These are phyloP conservation scores for Papilio protenor DNA, from an alignment of 2,888 invertebrate species.

Conservation along the genomic window DNA sequence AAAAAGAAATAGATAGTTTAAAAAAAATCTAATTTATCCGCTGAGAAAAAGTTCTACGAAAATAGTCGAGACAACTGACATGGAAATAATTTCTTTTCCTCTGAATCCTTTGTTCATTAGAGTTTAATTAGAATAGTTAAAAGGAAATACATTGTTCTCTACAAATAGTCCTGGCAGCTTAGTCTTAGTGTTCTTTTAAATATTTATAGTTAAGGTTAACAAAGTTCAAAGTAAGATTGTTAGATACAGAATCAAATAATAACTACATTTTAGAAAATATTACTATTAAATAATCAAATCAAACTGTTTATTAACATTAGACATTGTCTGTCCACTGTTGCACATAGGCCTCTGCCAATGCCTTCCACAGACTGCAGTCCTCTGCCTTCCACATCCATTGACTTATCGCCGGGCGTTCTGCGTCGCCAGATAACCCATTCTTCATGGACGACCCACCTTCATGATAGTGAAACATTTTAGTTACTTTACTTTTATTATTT, in stretches of 20 bases:
- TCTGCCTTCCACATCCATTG: too few relatives aligned
- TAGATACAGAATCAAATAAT: neutral
- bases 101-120: slow-evolving; percentile 8
- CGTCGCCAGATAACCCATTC: too few relatives aligned
- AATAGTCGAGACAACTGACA: slow-evolving; percentile 8
- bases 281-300: too few relatives aligned
- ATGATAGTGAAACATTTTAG: too few relatives aligned
- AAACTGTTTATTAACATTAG: too few relatives aligned
- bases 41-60: slow-evolving; percentile 2
- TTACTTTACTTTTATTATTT: neutral
- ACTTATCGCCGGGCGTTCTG: too few relatives aligned
- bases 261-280: neutral
- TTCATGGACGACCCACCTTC: too few relatives aligned
- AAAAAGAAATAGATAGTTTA: slow-evolving; percentile 38
- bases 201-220: neutral
- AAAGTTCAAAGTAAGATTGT: neutral
- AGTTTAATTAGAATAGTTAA: slow-evolving; percentile 14
- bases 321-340: too few relatives aligned
- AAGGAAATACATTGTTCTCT: slow-evolving; percentile 10
- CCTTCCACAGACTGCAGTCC: too few relatives aligned
- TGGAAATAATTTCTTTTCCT: slow-evolving; percentile 10
- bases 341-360: too few relatives aligned
- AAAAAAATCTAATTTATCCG: neutral
- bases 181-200: neutral
- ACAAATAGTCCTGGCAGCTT: neutral